Conservation (phyloP, 2,113 vertebrate species). For the Theristicus caerulescens region DNA sequence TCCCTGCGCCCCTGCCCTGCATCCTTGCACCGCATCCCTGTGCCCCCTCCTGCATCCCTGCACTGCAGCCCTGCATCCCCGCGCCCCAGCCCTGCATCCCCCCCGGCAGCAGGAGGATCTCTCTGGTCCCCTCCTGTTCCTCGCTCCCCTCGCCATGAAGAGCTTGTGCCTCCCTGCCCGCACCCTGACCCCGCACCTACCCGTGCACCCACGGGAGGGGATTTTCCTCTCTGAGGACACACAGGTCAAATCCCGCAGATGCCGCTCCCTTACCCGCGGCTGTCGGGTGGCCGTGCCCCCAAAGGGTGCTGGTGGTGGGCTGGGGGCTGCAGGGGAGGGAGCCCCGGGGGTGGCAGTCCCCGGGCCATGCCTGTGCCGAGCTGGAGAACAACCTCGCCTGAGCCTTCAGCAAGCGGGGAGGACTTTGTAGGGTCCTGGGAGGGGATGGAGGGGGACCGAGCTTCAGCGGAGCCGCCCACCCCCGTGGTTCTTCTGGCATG, state of each 20-base stretch:
- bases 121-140: neutral
- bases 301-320: no score
- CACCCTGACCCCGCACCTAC: neutral
- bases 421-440: neutral
- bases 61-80: no score
- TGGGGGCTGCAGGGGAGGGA: neutral
- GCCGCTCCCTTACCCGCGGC: neutral
- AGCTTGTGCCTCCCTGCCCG: rapidly evolving
- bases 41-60: no score
- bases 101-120: neutral
- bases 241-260: rapidly evolving
- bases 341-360: no score
- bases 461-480: neutral
- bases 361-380: rapidly evolving
- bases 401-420: neutral
- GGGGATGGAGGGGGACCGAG: rapidly evolving
- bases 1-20: neutral
- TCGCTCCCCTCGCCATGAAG: rapidly evolving
- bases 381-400: neutral
- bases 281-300: neutral
- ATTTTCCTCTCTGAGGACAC: neutral
- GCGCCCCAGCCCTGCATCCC: neutral
- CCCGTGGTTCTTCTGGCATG: rapidly evolving
- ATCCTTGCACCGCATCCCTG: no score
- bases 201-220: neutral